Percentiles rank a stretch among this genome's conserved stretches.
Conservation (phyloP, 2,888 invertebrate species). For the Synergus japonicus region DNA sequence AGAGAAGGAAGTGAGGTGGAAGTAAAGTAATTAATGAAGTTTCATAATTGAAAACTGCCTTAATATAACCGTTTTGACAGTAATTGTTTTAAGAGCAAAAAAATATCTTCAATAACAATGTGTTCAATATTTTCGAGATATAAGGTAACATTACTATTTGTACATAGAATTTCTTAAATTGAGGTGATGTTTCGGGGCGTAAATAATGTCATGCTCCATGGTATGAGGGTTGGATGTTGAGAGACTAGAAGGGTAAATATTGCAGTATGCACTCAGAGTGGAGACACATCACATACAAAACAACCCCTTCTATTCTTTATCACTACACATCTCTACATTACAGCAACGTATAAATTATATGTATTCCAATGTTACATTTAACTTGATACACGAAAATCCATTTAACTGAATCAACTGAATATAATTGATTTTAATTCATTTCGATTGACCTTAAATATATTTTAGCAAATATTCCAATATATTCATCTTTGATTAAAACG, state of each 20-base stretch:
- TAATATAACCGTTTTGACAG: too few species aligned
- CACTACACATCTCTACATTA: constrained; percentile 66
- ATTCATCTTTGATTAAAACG: neutral
- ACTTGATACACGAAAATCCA: neutral
- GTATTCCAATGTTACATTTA: constrained; percentile 61
- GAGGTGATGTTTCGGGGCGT: neutral
- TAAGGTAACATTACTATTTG: too few species aligned
- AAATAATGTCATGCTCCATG: neutral
- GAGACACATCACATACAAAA: constrained; percentile 65
- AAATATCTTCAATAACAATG: too few species aligned
- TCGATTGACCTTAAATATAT: too few species aligned
- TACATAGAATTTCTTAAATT: neutral
- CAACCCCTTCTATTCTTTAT: constrained; percentile 54
- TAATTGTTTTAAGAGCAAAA: too few species aligned
- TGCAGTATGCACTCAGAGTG: constrained; percentile 73
- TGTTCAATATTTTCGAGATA: too few species aligned
- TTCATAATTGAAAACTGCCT: too few species aligned
- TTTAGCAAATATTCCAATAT: too few species aligned
- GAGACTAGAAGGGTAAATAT: constrained; percentile 69
- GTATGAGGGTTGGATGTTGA: constrained; percentile 52
- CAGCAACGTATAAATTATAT: constrained; percentile 70
- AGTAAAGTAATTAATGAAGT: too few species aligned
- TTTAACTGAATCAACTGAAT: neutral
- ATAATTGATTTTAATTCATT: too few species aligned
- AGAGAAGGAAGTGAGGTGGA: too few species aligned